phyloP scores from a whole-genome alignment of 2,113 vertebrate species.

The Sylvicapra grimmia region DNA sequence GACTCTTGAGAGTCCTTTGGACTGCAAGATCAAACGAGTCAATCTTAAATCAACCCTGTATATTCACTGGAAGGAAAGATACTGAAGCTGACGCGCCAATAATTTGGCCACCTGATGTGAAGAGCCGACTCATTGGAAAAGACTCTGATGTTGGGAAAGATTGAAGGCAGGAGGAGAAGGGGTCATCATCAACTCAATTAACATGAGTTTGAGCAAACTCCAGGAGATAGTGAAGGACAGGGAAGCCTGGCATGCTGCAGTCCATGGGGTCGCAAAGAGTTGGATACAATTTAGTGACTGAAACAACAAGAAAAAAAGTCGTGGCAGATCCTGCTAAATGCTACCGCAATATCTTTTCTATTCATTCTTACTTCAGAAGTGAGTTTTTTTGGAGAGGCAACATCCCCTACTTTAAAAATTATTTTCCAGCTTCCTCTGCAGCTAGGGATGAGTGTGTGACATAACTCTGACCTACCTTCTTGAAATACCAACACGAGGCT shows the following conservation, averaged over 20 bases:
- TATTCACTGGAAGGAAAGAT: neutral
- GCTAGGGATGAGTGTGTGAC: neutral
- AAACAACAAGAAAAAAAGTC: neutral
- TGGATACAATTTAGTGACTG: neutral
- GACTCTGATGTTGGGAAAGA: neutral
- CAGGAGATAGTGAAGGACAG: neutral
- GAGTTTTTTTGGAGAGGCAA: neutral
- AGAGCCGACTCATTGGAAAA: neutral
- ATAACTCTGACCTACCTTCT: neutral
- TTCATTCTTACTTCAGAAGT: neutral
- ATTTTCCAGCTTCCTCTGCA: neutral
- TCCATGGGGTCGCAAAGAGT: neutral
- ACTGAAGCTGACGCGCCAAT: neutral
- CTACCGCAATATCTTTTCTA: neutral
- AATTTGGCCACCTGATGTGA: neutral
- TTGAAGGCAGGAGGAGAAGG: neutral
- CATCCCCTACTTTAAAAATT: neutral
- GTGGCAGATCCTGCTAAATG: neutral
- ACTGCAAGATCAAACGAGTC: neutral
- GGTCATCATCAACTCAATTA: neutral
- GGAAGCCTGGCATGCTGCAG: neutral
- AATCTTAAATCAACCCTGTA: neutral
- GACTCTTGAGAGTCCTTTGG: neutral
- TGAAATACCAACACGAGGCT: neutral
- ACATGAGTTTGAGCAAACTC: neutral